Evolutionary conservation across 2,888 invertebrate species (phyloP).

Genomic region (Meloe dianella): DNA sequence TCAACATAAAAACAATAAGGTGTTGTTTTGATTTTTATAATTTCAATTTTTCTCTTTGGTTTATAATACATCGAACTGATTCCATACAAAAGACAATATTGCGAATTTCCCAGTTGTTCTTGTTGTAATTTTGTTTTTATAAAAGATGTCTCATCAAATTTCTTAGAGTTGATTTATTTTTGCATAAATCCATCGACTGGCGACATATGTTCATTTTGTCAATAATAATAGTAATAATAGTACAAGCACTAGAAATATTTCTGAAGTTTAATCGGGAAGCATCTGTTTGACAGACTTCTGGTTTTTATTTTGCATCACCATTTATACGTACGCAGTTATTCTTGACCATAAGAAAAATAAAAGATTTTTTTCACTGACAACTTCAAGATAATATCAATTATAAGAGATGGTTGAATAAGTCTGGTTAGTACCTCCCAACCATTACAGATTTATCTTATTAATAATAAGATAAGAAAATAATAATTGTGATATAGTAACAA

Average conservation of each 20-base stretch:
- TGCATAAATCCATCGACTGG: conserved; percentile 8
- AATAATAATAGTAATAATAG: conserved; percentile 12
- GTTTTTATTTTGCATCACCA: conserved; percentile 23
- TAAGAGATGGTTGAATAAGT: neutral
- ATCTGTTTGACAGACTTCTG: conserved; percentile 25
- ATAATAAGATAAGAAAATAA: neutral
- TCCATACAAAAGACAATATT: neutral
- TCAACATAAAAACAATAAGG: neutral
- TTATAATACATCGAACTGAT: neutral
- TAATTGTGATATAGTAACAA: neutral
- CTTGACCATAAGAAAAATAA: neutral
- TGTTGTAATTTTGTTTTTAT: neutral
- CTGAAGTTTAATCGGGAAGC: conserved; percentile 11
- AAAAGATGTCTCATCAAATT: neutral
- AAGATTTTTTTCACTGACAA: neutral
- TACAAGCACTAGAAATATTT: conserved; percentile 24
- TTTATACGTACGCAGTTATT: conserved; percentile 17
- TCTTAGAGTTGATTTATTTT: neutral
- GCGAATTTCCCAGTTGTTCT: neutral
- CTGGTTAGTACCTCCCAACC: neutral
- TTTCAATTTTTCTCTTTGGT: neutral
- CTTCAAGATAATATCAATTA: neutral
- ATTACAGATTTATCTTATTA: conserved; percentile 6
- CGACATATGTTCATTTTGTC: conserved; percentile 23
- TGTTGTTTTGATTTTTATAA: conserved; percentile 4